phyloP scores from a whole-genome alignment of 2,113 vertebrate genomes.

The Xenopus tropicalis region DNA sequence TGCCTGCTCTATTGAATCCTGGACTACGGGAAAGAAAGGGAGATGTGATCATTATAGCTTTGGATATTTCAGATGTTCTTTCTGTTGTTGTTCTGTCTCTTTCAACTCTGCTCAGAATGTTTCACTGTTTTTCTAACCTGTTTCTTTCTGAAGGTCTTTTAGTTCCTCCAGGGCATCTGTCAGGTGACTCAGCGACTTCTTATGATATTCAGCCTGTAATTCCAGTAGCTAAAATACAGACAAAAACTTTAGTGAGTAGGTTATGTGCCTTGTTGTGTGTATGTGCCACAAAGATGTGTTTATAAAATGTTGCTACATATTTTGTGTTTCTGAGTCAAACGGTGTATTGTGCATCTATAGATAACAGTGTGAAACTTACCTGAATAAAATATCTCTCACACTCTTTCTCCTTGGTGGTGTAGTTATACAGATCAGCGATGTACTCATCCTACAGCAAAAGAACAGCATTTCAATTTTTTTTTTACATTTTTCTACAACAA shows the following conservation, averaged over 20 bases:
- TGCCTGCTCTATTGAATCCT: conserved; percentile 39
- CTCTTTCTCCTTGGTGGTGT: conserved; percentile 89
- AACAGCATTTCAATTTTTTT: background rate
- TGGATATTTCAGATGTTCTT: background rate
- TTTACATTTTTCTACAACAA: too few species aligned
- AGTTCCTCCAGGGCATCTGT: conserved; percentile 77
- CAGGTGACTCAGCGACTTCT: conserved; percentile 75
- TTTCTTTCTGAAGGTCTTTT: conserved; percentile 59
- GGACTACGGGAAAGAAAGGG: conserved; percentile 48
- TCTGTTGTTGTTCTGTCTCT: background rate
- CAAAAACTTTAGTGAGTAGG: background rate
- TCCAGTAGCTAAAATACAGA: conserved; percentile 77
- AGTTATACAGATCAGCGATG: conserved; percentile 94
- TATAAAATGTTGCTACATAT: too few species aligned
- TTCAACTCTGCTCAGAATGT: too few species aligned
- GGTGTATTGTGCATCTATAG: too few species aligned
- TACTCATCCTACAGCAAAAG: conserved; percentile 80
- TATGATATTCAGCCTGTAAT: conserved; percentile 89
- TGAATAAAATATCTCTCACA: conserved; percentile 88
- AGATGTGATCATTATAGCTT: too few species aligned
- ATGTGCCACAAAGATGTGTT: too few species aligned
- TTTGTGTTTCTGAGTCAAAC: too few species aligned
- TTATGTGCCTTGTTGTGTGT: too few species aligned
- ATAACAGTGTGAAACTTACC: conserved; percentile 62
- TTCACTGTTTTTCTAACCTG: conserved; percentile 2